phyloP scores from a whole-genome alignment of 1,140 invertebrate genomes.

The Eueides isabella region DNA sequence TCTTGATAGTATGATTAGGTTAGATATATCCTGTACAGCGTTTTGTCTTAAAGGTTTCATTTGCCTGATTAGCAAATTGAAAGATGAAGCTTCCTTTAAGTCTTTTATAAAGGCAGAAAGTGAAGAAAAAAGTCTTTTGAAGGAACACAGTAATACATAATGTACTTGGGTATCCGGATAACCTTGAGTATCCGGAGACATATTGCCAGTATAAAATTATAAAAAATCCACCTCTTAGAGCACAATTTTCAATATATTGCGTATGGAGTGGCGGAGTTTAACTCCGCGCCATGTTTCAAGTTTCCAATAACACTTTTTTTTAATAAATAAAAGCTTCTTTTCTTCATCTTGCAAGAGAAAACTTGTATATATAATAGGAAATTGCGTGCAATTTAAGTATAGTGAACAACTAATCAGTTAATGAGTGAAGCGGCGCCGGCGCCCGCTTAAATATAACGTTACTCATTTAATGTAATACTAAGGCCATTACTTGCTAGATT shows the following conservation, averaged over 20 bases:
- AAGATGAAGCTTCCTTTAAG: too few species aligned
- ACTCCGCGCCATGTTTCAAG: too few species aligned
- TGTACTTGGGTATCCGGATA: too few species aligned
- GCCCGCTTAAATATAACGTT: not conserved
- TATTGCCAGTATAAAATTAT: too few species aligned
- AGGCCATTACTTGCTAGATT: not conserved
- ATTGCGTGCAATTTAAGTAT: not conserved
- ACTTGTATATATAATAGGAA: not conserved
- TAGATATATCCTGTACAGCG: not conserved
- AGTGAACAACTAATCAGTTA: slow-evolving; percentile 1
- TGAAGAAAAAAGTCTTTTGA: too few species aligned
- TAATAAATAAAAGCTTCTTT: not conserved
- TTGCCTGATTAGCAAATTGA: too few species aligned
- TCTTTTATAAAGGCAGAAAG: too few species aligned
- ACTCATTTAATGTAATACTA: not conserved
- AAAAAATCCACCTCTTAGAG: too few species aligned
- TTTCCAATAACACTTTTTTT: not conserved
- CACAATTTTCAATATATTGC: too few species aligned
- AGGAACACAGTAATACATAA: too few species aligned
- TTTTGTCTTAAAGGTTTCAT: not conserved
- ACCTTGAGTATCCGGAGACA: too few species aligned
- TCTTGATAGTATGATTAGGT: not conserved
- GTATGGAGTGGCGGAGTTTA: too few species aligned
- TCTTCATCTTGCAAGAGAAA: not conserved
- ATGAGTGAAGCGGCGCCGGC: not conserved